These are phyloP conservation scores for Patella caerulea DNA, from an alignment of 2,888 invertebrate genomes.

Conservation along the genomic window DNA sequence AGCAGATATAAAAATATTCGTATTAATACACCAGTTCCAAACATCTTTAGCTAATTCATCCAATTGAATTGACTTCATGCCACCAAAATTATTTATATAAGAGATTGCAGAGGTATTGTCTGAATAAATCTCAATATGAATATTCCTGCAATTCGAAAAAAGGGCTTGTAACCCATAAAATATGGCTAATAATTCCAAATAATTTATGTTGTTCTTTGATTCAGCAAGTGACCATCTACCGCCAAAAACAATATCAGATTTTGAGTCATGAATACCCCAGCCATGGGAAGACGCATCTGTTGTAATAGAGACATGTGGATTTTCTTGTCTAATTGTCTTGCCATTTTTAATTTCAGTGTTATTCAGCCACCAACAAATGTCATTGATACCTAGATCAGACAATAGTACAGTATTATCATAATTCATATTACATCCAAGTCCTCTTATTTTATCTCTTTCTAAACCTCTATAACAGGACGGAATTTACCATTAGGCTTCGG, in stretches of 20 bases:
- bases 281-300: neutral
- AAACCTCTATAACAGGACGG: neutral
- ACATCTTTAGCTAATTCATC: neutral
- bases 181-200: neutral
- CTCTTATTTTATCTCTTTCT: neutral
- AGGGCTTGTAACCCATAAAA: neutral
- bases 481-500: constrained; percentile 6
- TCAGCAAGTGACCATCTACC: neutral
- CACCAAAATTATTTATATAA: neutral
- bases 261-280: neutral
- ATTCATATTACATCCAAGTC: neutral
- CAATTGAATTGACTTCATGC: neutral
- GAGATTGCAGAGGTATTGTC: neutral
- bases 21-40: neutral
- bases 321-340: neutral
- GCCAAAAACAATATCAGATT: neutral
- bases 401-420: neutral
- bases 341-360: neutral
- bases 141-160: neutral
- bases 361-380: neutral
- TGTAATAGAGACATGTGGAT: neutral
- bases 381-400: neutral
- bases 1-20: neutral
- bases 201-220: neutral
- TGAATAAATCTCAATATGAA: neutral